phyloP scores from a whole-genome alignment of 2,113 vertebrate species.

The Sylvicapra grimmia region DNA sequence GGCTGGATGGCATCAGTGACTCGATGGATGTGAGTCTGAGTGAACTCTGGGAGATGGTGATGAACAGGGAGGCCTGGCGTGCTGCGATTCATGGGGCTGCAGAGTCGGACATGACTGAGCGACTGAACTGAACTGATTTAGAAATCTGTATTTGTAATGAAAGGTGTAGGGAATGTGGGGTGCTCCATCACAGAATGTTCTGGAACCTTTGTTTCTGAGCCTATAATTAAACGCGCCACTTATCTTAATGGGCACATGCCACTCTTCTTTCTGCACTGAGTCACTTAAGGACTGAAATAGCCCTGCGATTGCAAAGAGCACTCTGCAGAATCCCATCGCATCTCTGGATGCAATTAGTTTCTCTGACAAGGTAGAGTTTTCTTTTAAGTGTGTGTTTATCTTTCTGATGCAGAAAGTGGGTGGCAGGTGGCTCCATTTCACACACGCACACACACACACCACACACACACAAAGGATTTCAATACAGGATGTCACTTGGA shows the following conservation, averaged over 20 bases:
- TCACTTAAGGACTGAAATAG: constrained; percentile 26
- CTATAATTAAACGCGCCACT: constrained; percentile 41
- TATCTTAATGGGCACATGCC: constrained; percentile 41
- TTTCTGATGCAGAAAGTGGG: not conserved
- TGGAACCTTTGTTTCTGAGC: not conserved
- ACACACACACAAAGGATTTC: not conserved
- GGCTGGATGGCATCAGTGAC: too few relatives aligned
- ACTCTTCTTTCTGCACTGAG: not conserved
- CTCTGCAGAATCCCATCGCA: not conserved
- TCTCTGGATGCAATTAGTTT: not conserved
- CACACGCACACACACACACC: not conserved
- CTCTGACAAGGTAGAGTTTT: not conserved
- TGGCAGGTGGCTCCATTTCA: not conserved
- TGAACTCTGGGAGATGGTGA: too few relatives aligned
- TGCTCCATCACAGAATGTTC: not conserved
- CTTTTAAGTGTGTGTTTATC: constrained; percentile 30
- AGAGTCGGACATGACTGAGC: too few relatives aligned
- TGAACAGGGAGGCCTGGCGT: too few relatives aligned
- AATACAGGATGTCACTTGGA: not conserved
- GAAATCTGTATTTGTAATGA: constrained; percentile 19
- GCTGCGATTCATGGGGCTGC: too few relatives aligned
- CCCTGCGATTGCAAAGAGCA: not conserved
- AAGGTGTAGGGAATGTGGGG: not conserved
- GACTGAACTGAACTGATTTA: not conserved
- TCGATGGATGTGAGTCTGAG: too few relatives aligned